Evolutionary conservation across 2,888 invertebrate species (phyloP), one percentile per base, ranked within the genome.

Genomic region (Globia sparganii): DNA sequence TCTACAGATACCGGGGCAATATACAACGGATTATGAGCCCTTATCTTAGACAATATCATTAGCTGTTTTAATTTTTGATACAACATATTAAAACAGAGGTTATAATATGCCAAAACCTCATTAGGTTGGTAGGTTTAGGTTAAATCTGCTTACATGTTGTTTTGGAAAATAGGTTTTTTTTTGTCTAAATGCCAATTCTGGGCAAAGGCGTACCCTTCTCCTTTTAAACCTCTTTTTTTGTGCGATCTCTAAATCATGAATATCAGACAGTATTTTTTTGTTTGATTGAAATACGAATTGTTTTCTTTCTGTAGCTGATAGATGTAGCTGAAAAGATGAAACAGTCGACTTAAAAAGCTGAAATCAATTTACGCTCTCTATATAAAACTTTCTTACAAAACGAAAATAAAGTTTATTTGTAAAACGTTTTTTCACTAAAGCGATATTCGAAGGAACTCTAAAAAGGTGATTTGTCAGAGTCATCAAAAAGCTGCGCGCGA

Each of bases 11-110:
- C 68, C 84, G 72, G 84, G 83, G 91, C 93, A 94, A 94, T 95
- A 95, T 94, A 94, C 89, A 90, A 90, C 86, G 94, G 93, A 95
- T 95, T 95, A 95, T 86, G 79, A 86, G 79, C 9, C 76, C 89
- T 92, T 93, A 93, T 94, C 93, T 89, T 78, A 86, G 85, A 89
- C 85, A 87, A 87, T 91, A 90, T 90, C 87, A 86, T 82, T 87
- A 80, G 81, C 77, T 78, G 86, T 89, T 83, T 80, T 83, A 81
- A 86, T 87, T 86, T 86, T 82, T 82, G 59, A 79, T 81, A 40
- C 40, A 40, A 40, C 40, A 40, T 40, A 86, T 82, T 77, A 81
- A 83, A 75, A 81, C 72, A 75, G 58, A 61, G 66, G 68, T 78
- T 59, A 78, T 0, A 43, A n/a, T 18, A n/a, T 34, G n/a, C 9